Base-by-base conservation (phyloP, 2,888 invertebrate species). In the Notodonta dromedarius region DNA sequence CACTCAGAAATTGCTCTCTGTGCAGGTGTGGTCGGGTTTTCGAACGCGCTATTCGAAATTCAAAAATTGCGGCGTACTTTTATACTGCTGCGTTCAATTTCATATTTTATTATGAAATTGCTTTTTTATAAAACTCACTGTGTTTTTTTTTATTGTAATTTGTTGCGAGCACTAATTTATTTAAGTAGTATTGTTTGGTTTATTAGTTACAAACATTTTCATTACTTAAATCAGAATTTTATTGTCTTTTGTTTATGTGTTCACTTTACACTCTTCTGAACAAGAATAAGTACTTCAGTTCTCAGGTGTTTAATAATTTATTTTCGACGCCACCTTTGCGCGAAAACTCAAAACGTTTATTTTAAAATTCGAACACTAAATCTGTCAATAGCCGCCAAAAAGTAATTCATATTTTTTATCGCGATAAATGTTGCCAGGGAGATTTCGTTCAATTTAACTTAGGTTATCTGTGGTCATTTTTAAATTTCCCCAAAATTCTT, bases 11-110 rank as follows among this genome's bases (percentile, higher is more conserved):
- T 73, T 71, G 9, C 14, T 70, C 60, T 63, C 65, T 53, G 63
- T 69, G 65, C 76, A 74, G 67, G 73, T 74, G 76, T 61, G 67
- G 58, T 44, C 16, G n/a, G 59, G 58, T 66, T 63, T 60, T 53
- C 58, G 62, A 68, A 68, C 53, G 64, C 40, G 57, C 51, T 56
- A 64, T 74, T 74, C 57, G 50, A 69, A 60, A 70, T 60, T 74
- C 66, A 61, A 24, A 53, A 63, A 60, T 59, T 55, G 13, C 46
- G 13, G 13, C 11, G 50, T 3, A 16, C 4, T 48, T 50, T 16
- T 14, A 14, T 50, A 6, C 50, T 16, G 16, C 2, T 2, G 46
- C 4, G 46, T 46, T 46, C 46, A 9, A n/a, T 46, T 46, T 46
- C 12, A 42, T 11, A 42, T 42, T 42, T 42, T 42, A 4, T 4